Base-by-base conservation (phyloP, 2,113 vertebrate genomes). In the Myrmophylax atrothorax region DNA sequence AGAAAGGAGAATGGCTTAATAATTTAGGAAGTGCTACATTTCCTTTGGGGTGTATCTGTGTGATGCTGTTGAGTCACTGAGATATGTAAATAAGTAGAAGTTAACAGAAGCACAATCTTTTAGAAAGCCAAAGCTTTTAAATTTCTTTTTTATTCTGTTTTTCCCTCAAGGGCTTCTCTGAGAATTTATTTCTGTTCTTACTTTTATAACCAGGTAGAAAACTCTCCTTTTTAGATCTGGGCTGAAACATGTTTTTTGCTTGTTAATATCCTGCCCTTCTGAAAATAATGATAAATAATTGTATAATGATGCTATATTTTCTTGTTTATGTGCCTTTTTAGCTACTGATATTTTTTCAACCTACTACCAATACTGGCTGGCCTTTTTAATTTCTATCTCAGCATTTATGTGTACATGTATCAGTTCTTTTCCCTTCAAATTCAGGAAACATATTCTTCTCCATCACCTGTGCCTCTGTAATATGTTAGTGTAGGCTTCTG, bases 21-120 rank as follows among this genome's bases (percentile, higher is more conserved):
- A 97, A 97, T 98, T 98, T 94, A 98, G 97, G 96, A 97, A 96
- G 82, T 89, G 94, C 90, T 94, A 52, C 92, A 74, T 97, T 94
- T 97, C 97, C 96, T 97, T 80, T 90, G 96, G 97, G 97, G 90
- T 97, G 97, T 92, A 72, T 95, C 96, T 87, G 79, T 97, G 92
- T 94, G 93, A 95, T 93, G 97, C 76, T 86, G 50, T 89, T 53
- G 92, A 97, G 93, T 96, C 86, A 66, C 83, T 88, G 84, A 88
- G 83, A 73, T 46, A 60, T 86, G 82, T 94, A 97, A 97, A 97
- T 95, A 95, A 38, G 67, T 52, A 90, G 79, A 91, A 90, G 58
- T 93, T 96, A 86, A 85, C 62, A 91, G 79, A 92, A 92, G 59
- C 79, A 55, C 23, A 42, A 89, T 78, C 84, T 96, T 55, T n/a